phyloP scores from a whole-genome alignment of 2,797 vertebrate genomes.

The Lithobates pipiens region DNA sequence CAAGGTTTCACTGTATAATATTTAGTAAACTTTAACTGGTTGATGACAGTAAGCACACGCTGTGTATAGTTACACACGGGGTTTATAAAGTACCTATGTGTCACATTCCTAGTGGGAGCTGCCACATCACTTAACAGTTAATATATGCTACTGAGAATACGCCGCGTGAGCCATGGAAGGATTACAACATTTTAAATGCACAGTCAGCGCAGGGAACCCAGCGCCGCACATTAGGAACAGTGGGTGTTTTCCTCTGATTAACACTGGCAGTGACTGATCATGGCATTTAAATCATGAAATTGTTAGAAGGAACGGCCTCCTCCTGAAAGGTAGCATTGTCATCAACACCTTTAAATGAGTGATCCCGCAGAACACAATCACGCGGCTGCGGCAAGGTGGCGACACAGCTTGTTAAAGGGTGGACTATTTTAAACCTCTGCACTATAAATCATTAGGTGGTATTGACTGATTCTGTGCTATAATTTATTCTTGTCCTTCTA shows the following conservation, averaged over 20 bases:
- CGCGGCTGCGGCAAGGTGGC: neutral
- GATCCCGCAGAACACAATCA: constrained; percentile 31
- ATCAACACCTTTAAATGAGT: constrained; percentile 36
- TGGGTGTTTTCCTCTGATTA: constrained; percentile 11
- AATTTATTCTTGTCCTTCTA: constrained; percentile 22
- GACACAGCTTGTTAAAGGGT: constrained; percentile 19
- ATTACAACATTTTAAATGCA: constrained; percentile 10
- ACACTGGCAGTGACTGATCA: constrained; percentile 27
- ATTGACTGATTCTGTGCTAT: constrained; percentile 18
- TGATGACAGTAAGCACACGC: neutral
- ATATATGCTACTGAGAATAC: constrained; percentile 29
- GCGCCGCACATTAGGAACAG: constrained; percentile 2
- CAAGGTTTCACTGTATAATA: neutral
- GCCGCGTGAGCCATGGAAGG: neutral
- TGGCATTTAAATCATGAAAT: constrained; percentile 23
- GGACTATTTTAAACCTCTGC: constrained; percentile 19
- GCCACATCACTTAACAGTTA: constrained; percentile 53
- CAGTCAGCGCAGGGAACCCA: constrained; percentile 11
- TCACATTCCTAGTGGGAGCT: constrained; percentile 43
- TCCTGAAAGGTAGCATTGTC: constrained; percentile 1
- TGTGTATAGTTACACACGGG: neutral
- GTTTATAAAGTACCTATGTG: neutral
- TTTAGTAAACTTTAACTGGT: neutral
- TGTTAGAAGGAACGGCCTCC: neutral
- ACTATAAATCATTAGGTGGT: constrained; percentile 24